Conservation (phyloP, 2,797 vertebrate species). For the Urocyon cinereoargenteus region DNA sequence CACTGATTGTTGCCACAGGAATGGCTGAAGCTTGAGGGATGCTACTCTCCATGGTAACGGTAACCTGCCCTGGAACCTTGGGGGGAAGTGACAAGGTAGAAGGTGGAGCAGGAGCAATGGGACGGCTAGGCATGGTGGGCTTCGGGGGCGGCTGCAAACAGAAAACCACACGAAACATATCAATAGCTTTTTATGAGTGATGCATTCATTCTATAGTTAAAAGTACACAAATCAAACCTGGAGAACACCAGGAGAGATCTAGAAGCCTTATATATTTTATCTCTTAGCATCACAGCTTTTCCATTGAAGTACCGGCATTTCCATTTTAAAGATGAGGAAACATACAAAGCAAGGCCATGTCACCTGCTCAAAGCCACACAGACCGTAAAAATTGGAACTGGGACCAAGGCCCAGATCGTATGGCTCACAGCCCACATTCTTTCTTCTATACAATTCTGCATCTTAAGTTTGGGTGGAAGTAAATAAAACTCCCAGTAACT, state of each 20-base stretch:
- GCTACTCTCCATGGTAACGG: constrained; percentile 96
- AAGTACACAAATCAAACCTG: neutral
- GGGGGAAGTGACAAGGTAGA: constrained; percentile 93
- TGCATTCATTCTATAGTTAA: neutral
- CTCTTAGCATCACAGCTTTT: neutral
- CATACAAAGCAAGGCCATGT: constrained; percentile 29
- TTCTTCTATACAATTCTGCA: constrained; percentile 18
- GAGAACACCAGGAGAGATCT: neutral
- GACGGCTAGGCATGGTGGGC: constrained; percentile 96
- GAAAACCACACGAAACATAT: constrained; percentile 69
- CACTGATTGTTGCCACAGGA: constrained; percentile 98
- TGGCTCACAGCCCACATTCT: neutral
- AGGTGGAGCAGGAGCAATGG: constrained; percentile 98
- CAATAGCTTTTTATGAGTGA: constrained; percentile 26
- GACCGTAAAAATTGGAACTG: constrained; percentile 8
- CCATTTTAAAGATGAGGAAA: constrained; percentile 8
- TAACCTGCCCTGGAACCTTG: constrained; percentile 96
- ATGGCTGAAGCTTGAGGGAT: constrained; percentile 95
- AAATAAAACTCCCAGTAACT: constrained; percentile 51
- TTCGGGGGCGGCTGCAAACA: constrained; percentile 93
- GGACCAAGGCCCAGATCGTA: neutral
- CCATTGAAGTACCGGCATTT: neutral
- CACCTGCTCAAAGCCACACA: constrained; percentile 49
- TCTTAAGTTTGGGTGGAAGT: constrained; percentile 6
- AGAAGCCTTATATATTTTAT: neutral